Conservation (phyloP, 2,888 invertebrate species). For the Acleris holmiana region DNA sequence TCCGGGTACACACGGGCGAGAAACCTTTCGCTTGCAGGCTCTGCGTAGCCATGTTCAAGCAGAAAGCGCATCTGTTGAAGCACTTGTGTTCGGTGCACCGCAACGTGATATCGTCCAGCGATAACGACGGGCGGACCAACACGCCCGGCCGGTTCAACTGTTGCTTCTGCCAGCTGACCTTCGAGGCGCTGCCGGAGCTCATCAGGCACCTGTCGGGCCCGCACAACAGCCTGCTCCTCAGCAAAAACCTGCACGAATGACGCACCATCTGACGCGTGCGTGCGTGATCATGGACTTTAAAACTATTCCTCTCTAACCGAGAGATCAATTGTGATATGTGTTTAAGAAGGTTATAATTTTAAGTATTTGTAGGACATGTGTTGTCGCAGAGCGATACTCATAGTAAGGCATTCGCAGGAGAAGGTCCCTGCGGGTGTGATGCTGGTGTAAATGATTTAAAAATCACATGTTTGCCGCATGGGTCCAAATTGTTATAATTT, state of each 20-base stretch:
- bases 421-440: slow-evolving; percentile 64
- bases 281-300: slow-evolving; percentile 75
- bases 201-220: slow-evolving; percentile 94
- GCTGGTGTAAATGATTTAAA: slow-evolving; percentile 66
- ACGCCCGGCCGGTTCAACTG: slow-evolving; percentile 90
- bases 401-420: slow-evolving; percentile 68
- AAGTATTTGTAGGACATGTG: slow-evolving; percentile 71
- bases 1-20: slow-evolving; percentile 94
- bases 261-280: slow-evolving; percentile 66
- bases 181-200: slow-evolving; percentile 93
- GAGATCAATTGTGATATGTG: slow-evolving; percentile 84
- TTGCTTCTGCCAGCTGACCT: slow-evolving; percentile 94
- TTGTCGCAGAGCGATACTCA: slow-evolving; percentile 81
- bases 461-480: slow-evolving; percentile 78
- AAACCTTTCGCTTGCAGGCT: slow-evolving; percentile 95
- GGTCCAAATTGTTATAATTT: slow-evolving; percentile 84
- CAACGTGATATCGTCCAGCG: slow-evolving; percentile 93
- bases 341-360: slow-evolving; percentile 74
- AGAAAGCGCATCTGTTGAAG: slow-evolving; percentile 94
- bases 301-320: slow-evolving; percentile 70
- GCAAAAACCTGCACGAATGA: slow-evolving; percentile 93
- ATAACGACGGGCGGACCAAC: slow-evolving; percentile 87
- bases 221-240: slow-evolving; percentile 93
- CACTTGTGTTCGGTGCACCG: slow-evolving; percentile 95
- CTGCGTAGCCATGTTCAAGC: slow-evolving; percentile 96